A percentile compares a stretch with the other conserved stretches of the same genome.
phyloP scores from a whole-genome alignment of 2,797 vertebrate species.

The Harpagifer antarcticus region DNA sequence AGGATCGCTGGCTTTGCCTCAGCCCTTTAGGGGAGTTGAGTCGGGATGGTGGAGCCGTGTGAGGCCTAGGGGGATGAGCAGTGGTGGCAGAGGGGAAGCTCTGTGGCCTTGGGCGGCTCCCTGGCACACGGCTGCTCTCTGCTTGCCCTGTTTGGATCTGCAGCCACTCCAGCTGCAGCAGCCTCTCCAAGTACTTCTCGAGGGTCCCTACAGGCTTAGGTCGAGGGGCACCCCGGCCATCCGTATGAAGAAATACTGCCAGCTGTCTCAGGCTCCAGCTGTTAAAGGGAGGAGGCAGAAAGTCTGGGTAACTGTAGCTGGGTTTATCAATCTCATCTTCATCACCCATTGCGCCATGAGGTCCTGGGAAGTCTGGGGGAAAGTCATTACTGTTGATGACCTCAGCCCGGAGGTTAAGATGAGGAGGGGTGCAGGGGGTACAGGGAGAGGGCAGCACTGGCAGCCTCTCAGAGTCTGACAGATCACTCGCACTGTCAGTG shows the following conservation, averaged over 20 bases:
- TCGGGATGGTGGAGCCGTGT: constrained; percentile 84
- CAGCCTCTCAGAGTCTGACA: constrained; percentile 95
- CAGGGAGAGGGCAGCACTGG: constrained; percentile 91
- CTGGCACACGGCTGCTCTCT: constrained; percentile 83
- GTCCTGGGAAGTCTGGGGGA: constrained; percentile 79
- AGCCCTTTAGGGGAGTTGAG: constrained; percentile 87
- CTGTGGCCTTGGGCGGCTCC: constrained; percentile 64
- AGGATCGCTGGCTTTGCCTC: constrained; percentile 80
- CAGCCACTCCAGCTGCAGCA: constrained; percentile 94
- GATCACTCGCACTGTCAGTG: constrained; percentile 94
- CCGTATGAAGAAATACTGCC: constrained; percentile 87
- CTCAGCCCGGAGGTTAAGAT: constrained; percentile 93
- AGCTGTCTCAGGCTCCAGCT: constrained; percentile 94
- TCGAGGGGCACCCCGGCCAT: constrained; percentile 82
- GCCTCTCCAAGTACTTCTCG: constrained; percentile 90
- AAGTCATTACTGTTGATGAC: constrained; percentile 89
- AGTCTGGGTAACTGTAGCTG: constrained; percentile 89
- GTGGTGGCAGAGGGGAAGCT: constrained; percentile 65
- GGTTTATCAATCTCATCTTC: constrained; percentile 71
- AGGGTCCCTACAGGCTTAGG: constrained; percentile 86
- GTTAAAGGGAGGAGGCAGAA: constrained; percentile 94
- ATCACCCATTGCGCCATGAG: constrained; percentile 61
- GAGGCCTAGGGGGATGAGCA: constrained; percentile 79
- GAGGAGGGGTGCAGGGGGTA: constrained; percentile 92
- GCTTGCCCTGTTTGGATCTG: constrained; percentile 91